These are phyloP conservation scores for Branchinecta lindahli DNA, from an alignment of 1,140 invertebrate genomes.

Conservation along the genomic window DNA sequence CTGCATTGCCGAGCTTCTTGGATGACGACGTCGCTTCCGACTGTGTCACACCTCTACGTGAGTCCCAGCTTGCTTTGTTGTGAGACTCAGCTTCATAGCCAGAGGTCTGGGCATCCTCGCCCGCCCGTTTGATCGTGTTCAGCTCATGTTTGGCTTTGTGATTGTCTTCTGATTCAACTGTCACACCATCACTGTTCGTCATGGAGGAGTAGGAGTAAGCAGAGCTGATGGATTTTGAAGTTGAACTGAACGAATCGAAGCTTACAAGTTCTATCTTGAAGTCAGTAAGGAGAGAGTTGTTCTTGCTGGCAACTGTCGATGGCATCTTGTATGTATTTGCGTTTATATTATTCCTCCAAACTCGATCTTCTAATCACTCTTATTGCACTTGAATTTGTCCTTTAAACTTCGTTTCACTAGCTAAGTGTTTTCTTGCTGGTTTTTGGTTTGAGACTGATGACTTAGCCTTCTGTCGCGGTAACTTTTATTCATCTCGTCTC, in stretches of 20 bases:
- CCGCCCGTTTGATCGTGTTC: neutral
- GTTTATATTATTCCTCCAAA: too few species aligned
- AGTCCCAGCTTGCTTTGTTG: neutral
- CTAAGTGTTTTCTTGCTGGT: neutral
- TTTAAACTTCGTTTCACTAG: too few species aligned
- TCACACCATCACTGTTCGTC: neutral
- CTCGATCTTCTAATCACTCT: too few species aligned
- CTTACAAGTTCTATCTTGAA: neutral
- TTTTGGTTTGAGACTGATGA: neutral
- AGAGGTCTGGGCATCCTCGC: neutral
- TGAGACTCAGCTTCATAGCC: neutral
- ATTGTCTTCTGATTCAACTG: constrained; percentile 1
- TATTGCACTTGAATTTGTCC: too few species aligned
- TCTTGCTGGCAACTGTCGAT: neutral
- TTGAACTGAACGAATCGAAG: neutral
- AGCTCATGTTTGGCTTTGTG: neutral
- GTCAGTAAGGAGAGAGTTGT: neutral
- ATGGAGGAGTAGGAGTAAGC: neutral
- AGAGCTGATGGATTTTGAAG: neutral
- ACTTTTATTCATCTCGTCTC: neutral
- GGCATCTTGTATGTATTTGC: neutral
- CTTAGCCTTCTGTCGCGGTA: neutral
- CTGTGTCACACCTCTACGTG: neutral
- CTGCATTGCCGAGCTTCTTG: neutral
- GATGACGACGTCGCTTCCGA: neutral